Percentiles rank a stretch among this genome's conserved stretches.
These are phyloP conservation scores for Sebastes glaucus DNA, from an alignment of 2,797 vertebrate species.

Conservation along the genomic window DNA sequence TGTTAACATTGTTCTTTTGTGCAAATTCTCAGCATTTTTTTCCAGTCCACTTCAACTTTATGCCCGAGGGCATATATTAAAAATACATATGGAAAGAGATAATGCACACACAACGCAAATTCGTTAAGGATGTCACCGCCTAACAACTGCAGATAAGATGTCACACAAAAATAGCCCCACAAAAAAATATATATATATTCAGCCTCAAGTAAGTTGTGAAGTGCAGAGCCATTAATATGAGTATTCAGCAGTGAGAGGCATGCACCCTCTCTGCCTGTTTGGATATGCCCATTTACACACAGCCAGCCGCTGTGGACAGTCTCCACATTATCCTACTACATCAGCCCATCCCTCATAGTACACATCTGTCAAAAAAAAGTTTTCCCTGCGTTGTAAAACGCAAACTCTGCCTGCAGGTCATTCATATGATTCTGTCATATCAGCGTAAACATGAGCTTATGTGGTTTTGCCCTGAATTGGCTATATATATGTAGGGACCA, in stretches of 20 bases:
- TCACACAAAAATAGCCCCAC: conserved; percentile 67
- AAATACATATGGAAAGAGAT: conserved; percentile 87
- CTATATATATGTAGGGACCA: conserved; percentile 47
- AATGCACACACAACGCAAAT: conserved; percentile 84
- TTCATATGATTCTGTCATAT: conserved; percentile 42
- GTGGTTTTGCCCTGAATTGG: conserved; percentile 56
- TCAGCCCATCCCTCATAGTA: conserved; percentile 55
- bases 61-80: conserved; percentile 87
- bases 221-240: conserved; percentile 59
- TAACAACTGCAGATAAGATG: conserved; percentile 75
- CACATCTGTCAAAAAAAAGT: conserved; percentile 72
- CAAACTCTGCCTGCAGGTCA: conserved; percentile 39
- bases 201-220: conserved; percentile 57
- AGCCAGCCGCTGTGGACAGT: conserved; percentile 54
- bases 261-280: conserved; percentile 58
- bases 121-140: conserved; percentile 80
- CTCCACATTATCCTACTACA: conserved; percentile 46
- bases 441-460: conserved; percentile 65
- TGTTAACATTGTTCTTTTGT: conserved; percentile 88
- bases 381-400: conserved; percentile 25
- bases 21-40: conserved; percentile 81
- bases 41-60: conserved; percentile 86
- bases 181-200: conserved; percentile 60
- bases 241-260: conserved; percentile 62
- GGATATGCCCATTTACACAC: conserved; percentile 70